Evolutionary conservation across 1,140 invertebrate species (phyloP).

Genomic region (Zelostemma sp.): DNA sequence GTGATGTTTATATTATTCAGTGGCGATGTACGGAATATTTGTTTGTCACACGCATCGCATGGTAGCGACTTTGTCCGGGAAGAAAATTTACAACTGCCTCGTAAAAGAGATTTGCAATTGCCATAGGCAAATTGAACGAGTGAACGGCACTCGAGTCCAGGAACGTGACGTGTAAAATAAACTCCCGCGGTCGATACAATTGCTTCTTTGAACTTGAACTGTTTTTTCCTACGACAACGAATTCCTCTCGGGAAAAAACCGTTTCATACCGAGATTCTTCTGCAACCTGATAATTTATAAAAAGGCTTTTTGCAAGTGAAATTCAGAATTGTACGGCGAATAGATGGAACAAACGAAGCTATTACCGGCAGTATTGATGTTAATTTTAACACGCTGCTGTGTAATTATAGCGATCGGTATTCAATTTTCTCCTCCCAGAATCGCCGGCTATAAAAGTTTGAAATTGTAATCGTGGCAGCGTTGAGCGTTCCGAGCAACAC

Average conservation of each 20-base stretch:
- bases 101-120: conserved; percentile 42
- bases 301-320: too few relatives aligned
- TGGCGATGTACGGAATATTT: conserved; percentile 38
- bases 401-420: conserved; percentile 28
- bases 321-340: neutral
- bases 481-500: conserved; percentile 40
- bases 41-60: conserved; percentile 34
- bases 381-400: conserved; percentile 20
- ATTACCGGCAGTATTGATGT: conserved; percentile 13
- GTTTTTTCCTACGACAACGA: neutral
- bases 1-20: conserved; percentile 33
- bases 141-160: conserved; percentile 10
- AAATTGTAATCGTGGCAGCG: conserved; percentile 40
- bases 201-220: neutral
- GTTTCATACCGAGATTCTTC: too few relatives aligned
- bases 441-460: conserved; percentile 40
- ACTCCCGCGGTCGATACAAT: conserved; percentile 14
- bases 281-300: too few relatives aligned
- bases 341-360: neutral
- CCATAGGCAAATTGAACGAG: conserved; percentile 36
- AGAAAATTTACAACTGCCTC: conserved; percentile 41
- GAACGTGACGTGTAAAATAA: conserved; percentile 32
- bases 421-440: conserved; percentile 33
- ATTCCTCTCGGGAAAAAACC: neutral
- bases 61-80: conserved; percentile 29